Evolutionary conservation across 2,888 invertebrate genomes (phyloP), one percentile per base, ranked within the genome.

Genomic region (Fragum whitleyi): DNA sequence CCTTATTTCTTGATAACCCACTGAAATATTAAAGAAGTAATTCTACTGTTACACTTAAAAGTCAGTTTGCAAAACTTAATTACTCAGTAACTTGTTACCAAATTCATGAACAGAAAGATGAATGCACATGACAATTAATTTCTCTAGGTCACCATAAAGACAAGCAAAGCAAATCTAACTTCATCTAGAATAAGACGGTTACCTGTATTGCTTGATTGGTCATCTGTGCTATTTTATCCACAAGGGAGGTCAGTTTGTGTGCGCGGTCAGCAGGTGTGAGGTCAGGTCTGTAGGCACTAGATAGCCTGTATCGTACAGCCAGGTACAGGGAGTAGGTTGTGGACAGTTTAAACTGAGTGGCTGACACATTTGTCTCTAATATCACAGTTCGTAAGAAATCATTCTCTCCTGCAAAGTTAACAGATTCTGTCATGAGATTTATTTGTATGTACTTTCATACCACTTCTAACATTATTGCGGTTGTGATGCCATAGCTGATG

Each of bases 281-380:
- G 93, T 98, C 98, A 28, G 98, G 98, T 91, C 98, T 96, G 95
- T 98, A 98, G 94, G 98, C 98, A 0, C 98, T 98, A 32, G 98
- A 98, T 59, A 99, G 97, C 74, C 98, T 96, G 93, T 98, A 98
- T 23, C 97, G 96, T 81, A 98, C 97, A 88, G 98, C 97, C 92
- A 99, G 95, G 94, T 99, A 99, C 29, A 99, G 95, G 1, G 98
- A 97, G 95, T 99, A 99, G 32, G 99, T 98, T 0, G 99, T 99
- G 0, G 99, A 97, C 83, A 99, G 95, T 93, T 98, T 98, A 95
- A 99, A 99, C 88, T 97, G 97, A 47, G 94, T 91, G 21, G 87
- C 89, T 2, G 90, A 88, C 16, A 89, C 91, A 79, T 92, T 98
- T 87, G 98, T 95, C 87, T 98, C 96, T 47, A 97, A 96, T 92